These are phyloP conservation scores for Drosophila antonietae DNA, from an alignment of 2,888 invertebrate species.

Conservation along the genomic window DNA sequence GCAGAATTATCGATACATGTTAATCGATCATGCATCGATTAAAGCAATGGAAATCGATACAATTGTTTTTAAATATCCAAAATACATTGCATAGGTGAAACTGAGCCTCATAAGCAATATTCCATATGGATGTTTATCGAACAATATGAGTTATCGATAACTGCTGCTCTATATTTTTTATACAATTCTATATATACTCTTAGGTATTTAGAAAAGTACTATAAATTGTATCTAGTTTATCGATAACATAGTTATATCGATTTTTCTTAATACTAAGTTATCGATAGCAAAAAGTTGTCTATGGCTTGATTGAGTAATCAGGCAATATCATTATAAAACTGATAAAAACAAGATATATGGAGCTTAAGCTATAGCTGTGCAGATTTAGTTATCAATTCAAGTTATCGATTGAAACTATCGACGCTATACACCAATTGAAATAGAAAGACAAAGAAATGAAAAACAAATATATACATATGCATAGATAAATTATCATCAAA, in stretches of 20 bases:
- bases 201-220: neutral
- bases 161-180: neutral
- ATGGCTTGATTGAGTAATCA: neutral
- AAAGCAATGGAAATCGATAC: neutral
- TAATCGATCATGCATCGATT: neutral
- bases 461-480: neutral
- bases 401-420: neutral
- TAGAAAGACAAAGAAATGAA: neutral
- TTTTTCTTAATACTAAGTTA: too few species aligned
- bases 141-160: neutral
- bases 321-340: neutral
- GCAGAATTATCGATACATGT: too few species aligned
- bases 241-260: neutral
- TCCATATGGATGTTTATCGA: neutral
- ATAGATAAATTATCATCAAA: neutral
- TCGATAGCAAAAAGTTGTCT: neutral
- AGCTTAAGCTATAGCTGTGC: neutral
- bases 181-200: neutral
- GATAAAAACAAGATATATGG: neutral
- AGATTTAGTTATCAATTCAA: neutral
- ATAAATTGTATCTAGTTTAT: neutral
- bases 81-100: neutral
- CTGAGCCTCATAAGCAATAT: neutral
- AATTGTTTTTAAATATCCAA: too few species aligned
- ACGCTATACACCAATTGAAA: neutral